phyloP scores from a whole-genome alignment of 2,888 invertebrate genomes.

The Encarsia formosa region DNA sequence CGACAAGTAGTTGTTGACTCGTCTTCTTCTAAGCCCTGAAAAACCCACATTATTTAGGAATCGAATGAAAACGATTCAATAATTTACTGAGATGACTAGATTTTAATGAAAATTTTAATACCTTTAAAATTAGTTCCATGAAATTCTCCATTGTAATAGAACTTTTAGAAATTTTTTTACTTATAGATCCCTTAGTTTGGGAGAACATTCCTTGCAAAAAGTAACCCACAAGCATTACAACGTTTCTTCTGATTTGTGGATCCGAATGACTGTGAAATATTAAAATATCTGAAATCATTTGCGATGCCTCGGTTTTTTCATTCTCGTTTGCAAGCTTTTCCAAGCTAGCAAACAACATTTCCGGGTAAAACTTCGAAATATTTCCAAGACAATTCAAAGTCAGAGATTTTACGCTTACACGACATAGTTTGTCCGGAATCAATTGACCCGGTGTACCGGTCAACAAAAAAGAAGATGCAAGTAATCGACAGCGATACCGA shows the following conservation, averaged over 20 bases:
- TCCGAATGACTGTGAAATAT: conserved; percentile 70
- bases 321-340: conserved; percentile 41
- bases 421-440: conserved; percentile 69
- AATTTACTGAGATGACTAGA: no score
- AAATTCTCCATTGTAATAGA: conserved; percentile 53
- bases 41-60: no score
- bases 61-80: no score
- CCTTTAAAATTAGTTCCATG: conserved; percentile 57
- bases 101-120: no score
- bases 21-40: conserved; percentile 67
- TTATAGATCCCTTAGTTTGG: background rate
- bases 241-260: conserved; percentile 75
- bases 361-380: conserved; percentile 70
- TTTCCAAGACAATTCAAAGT: conserved; percentile 77
- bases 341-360: conserved; percentile 62
- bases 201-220: conserved; percentile 53
- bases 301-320: conserved; percentile 45
- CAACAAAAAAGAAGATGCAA: conserved; percentile 71
- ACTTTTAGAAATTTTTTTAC: background rate
- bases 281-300: conserved; percentile 68
- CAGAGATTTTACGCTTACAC: conserved; percentile 88
- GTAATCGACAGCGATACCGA: conserved; percentile 67
- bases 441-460: conserved; percentile 60
- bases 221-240: conserved; percentile 64
- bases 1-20: conserved; percentile 72